Evolutionary conservation across 2,113 vertebrate species (phyloP).

Genomic region (Gymnorhina tibicen): DNA sequence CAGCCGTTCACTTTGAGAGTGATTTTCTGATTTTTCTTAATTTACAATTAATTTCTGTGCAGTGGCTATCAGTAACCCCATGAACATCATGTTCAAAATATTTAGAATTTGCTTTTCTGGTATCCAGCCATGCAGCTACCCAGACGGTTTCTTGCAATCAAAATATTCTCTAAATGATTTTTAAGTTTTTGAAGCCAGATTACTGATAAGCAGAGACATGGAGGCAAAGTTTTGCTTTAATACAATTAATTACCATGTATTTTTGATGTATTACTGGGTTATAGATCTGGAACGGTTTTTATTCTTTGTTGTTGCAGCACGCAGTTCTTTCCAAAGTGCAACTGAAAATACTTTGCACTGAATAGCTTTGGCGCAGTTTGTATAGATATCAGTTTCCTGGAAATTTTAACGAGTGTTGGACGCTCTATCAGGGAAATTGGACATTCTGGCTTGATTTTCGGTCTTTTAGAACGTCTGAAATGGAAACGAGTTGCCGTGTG

Average conservation of each 20-base stretch:
- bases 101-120: neutral
- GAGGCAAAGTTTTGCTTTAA: neutral
- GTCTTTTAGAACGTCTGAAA: neutral
- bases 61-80: neutral
- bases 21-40: neutral
- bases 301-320: neutral
- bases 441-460: neutral
- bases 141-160: neutral
- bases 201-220: neutral
- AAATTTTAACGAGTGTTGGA: conserved; percentile 26
- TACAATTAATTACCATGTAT: neutral
- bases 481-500: neutral
- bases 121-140: neutral
- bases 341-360: neutral
- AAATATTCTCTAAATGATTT: neutral
- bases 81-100: neutral
- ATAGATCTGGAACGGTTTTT: neutral
- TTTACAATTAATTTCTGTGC: neutral
- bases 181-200: neutral
- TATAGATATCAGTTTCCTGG: conserved; percentile 21
- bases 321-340: neutral
- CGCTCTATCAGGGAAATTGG: neutral
- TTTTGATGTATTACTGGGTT: neutral
- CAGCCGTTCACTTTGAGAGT: neutral
- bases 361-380: neutral